Conservation (phyloP, 2,113 vertebrate species). For the Elachura formosa region DNA sequence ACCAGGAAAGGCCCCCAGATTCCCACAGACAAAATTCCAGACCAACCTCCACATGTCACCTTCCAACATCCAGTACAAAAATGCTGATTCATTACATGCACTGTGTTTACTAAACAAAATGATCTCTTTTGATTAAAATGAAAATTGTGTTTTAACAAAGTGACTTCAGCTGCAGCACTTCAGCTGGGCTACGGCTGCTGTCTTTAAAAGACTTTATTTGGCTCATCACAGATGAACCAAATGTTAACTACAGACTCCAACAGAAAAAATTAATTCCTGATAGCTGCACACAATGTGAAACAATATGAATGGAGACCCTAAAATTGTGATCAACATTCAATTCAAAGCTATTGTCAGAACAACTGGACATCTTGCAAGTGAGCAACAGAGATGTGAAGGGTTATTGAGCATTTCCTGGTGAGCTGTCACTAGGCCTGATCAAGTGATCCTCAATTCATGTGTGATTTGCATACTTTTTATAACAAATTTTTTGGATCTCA, state of each 20-base stretch:
- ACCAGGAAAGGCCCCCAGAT: not conserved
- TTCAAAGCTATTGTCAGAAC: not conserved
- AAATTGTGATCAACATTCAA: constrained; percentile 41
- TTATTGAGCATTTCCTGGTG: not conserved
- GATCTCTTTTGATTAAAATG: constrained; percentile 36
- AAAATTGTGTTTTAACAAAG: constrained; percentile 31
- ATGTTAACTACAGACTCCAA: constrained; percentile 39
- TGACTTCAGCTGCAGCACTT: constrained; percentile 53
- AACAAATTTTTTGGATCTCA: not conserved
- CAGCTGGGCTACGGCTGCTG: not conserved
- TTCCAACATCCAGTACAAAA: not conserved
- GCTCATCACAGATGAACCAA: constrained; percentile 44
- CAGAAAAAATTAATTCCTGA: constrained; percentile 50
- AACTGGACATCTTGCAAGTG: not conserved
- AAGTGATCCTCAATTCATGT: not conserved
- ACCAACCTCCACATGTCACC: not conserved
- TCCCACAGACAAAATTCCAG: not conserved
- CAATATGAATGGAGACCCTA: constrained; percentile 31
- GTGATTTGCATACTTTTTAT: not conserved
- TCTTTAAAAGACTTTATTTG: constrained; percentile 50
- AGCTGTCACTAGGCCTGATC: not conserved
- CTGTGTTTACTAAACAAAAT: not conserved
- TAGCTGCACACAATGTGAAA: not conserved
- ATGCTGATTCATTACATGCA: constrained; percentile 23
- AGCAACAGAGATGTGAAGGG: not conserved